Evolutionary conservation across 2,797 vertebrate species (phyloP), one percentile per base, ranked within the genome.

Genomic region (Microcaecilia unicolor): DNA sequence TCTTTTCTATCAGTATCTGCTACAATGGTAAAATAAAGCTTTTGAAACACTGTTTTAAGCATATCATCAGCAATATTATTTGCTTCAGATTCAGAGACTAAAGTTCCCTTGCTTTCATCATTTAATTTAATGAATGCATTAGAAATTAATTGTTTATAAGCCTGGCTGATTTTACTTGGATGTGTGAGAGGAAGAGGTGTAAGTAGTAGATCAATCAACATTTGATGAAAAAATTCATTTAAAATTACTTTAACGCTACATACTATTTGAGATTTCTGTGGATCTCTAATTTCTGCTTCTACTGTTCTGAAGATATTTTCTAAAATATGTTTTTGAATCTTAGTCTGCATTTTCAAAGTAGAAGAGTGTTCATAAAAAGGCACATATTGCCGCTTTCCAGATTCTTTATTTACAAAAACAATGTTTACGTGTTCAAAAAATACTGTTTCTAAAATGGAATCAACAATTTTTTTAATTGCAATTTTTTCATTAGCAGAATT

Each of bases 231-330:
- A 35, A 67, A 58, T 38, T 61, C 52, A 35, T 58, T 64, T 28
- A 67, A 32, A 43, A 64, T 61, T 18, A 48, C 59, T 55, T 31
- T 54, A 37, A 59, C 41, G 16, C 64, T 61, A 10, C 57, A 57
- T 25, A 51, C 2, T 7, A 67, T 0, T 18, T 61, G 61, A 25
- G 64, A 67, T 25, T 44, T 55, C 12, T 47, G 39, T 21, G 61
- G 44, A 30, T 56, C 61, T 34, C 45, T 64, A 22, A 64, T 49
- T 32, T 67, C 48, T 10, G 46, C 30, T 55, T 64, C 55, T 25
- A 61, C 49, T 37, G 48, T 46, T 10, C 26, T 54, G 23, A 67
- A 50, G 13, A 33, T 35, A 49, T 25, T 57, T 40, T 55, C 41
- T 32, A 67, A 36, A 41, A 33, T 7, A 25, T 25, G 16, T 2